Evolutionary conservation across 2,888 invertebrate species (phyloP), one percentile per base, ranked within the genome.

Genomic region (Ceramica pisi): DNA sequence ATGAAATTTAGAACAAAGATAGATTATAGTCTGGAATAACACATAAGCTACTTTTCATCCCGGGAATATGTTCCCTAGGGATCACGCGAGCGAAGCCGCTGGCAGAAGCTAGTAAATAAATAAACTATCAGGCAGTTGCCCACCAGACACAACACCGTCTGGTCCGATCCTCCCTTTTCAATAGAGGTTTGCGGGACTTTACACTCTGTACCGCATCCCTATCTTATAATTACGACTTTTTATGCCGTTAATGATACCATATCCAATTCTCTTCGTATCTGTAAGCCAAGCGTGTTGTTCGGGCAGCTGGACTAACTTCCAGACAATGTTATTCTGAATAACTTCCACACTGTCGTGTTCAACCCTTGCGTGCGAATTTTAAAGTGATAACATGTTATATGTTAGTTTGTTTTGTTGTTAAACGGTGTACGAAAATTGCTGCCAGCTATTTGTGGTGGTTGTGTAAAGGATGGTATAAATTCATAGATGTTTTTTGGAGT

Each of bases 271-370:
- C 7, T 77, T 81, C 78, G 7, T 14, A 4, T 4, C 50, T 71
- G 61, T 2, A n/a, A n/a, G 10, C 38, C 50, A 55, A 64, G 26
- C 78, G 59, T 78, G 72, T 71, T 79, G 66, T 80, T 60, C 73
- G 69, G 72, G 72, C 82, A 67, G 77, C 85, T 73, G 80, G 83
- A 80, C 80, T 65, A 83, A 83, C 80, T 83, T 83, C 66, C 64
- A 80, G 75, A 80, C 85, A 78, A 75, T 85, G 79, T 80, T 83
- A 75, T 85, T 85, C 78, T 75, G 78, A 80, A 85, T 83, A 83
- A 85, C 85, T 83, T 85, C 62, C 71, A 79, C 57, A 61, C 78
- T 75, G 78, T 78, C 73, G 80, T 82, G 72, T 83, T 85, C 80
- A 75, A 85, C 77, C 83, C 80, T 78, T 73, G 80, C 74, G 71